Percentiles rank a stretch among this genome's conserved stretches.
phyloP scores from a whole-genome alignment of 2,797 vertebrate genomes.

The Cetoscarus ocellatus region DNA sequence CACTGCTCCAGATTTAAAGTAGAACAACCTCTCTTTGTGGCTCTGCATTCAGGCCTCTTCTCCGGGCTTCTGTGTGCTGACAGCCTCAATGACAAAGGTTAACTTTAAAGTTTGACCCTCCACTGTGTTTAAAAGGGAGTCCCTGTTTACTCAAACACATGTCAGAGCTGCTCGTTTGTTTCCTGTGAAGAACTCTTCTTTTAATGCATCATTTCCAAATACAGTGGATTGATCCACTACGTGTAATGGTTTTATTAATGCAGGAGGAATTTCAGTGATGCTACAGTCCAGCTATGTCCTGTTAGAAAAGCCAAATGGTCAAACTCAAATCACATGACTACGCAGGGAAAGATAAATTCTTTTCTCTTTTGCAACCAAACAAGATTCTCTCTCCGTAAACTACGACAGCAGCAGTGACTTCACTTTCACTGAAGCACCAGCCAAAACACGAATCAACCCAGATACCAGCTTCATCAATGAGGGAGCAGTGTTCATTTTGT shows the following conservation, averaged over 20 bases:
- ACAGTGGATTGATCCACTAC: background rate
- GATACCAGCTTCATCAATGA: background rate
- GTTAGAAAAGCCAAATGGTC: too few relatives aligned
- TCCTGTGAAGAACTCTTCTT: background rate
- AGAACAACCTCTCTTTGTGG: conserved; percentile 33
- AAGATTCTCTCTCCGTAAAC: too few relatives aligned
- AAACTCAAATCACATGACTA: too few relatives aligned
- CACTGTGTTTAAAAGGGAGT: background rate
- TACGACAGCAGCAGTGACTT: too few relatives aligned
- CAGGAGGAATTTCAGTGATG: background rate
- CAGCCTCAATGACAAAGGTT: conserved; percentile 25
- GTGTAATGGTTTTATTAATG: background rate
- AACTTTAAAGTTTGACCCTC: conserved; percentile 1
- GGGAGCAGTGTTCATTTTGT: too few relatives aligned
- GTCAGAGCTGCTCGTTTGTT: background rate
- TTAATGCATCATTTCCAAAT: too few relatives aligned
- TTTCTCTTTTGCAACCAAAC: too few relatives aligned
- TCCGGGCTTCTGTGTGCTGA: background rate
- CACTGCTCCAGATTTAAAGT: conserved; percentile 59
- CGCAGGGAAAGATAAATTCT: too few relatives aligned
- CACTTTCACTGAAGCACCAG: background rate
- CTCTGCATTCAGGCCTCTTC: conserved; percentile 8
- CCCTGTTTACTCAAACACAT: background rate
- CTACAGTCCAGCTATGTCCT: too few relatives aligned
- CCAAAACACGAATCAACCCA: background rate